Base-by-base conservation (phyloP, 64 coral and sea anemone species). In the Platygyra sinensis region DNA sequence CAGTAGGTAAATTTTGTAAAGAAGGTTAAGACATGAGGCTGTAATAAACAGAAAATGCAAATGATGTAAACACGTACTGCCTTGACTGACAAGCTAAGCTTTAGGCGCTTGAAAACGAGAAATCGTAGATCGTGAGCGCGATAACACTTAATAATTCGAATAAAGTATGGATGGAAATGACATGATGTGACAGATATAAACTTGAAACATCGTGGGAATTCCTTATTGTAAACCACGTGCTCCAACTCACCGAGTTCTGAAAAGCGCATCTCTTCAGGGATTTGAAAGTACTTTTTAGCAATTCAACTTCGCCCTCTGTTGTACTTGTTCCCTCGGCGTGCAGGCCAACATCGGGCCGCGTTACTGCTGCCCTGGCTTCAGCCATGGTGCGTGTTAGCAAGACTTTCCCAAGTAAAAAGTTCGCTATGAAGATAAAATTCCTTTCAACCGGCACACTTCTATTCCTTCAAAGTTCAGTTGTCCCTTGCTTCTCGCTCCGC, bases 291-390 rank as follows among this genome's bases (percentile, higher is more conserved):
- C 94, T 95, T 87, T 95, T 99, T 17, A 99, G 55, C 30, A 99
- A 89, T 72, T 99, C 97, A 51, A 93, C 74, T 91, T 99, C 94
- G 54, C 87, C 97, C 89, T 99, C 97, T 85, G 91, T 90, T 57
- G 77, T 86, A 24, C 97, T 95, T 61, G 97, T 99, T 39, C 97
- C 97, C 67, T 93, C 85, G 25, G 88, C 91, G 60, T 99, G 88
- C 60, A 96, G 65, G 46, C 84, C 86, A 17, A 99, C 97, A 73
- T 99, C 90, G n/a, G 94, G 94, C 61, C 91, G 96, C 13, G 97
- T 93, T 5, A 99, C 94, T 55, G 97, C 97, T 76, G 91, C 90
- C n/a, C 97, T 93, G 67, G 97, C 97, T 91, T 99, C 97, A 42
- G 97, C 97, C 97, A 99, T 99, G 11, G 30, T 83, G 49, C 4